phyloP scores from a whole-genome alignment of 2,797 vertebrate species.

The Anguilla obscura region DNA sequence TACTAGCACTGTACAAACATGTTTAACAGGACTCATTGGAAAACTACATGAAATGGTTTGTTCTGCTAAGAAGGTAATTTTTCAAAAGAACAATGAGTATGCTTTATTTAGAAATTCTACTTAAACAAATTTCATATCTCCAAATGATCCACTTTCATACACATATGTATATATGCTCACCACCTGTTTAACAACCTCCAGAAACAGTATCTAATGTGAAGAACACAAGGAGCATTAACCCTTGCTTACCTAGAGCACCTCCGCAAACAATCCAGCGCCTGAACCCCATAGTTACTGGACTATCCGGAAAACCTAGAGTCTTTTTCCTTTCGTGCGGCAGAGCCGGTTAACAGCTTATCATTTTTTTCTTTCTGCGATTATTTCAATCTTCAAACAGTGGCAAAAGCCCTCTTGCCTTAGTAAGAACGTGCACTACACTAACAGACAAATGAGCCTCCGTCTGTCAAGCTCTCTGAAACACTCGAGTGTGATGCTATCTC shows the following conservation, averaged over 20 bases:
- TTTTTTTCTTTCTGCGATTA: neutral
- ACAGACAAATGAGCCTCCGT: neutral
- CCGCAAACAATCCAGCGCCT: constrained; percentile 77
- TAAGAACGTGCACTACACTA: constrained; percentile 4
- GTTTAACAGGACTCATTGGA: neutral
- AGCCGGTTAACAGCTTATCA: neutral
- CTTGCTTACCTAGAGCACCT: constrained; percentile 70
- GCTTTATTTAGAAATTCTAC: neutral
- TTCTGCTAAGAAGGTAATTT: neutral
- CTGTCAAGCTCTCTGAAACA: constrained; percentile 44
- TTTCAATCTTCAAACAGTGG: neutral
- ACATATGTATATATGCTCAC: neutral
- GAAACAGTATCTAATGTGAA: neutral
- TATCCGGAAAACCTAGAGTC: neutral
- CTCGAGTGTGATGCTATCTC: constrained; percentile 64
- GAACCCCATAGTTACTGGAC: constrained; percentile 69
- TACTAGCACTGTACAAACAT: neutral
- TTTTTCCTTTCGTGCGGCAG: neutral
- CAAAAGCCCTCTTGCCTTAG: neutral
- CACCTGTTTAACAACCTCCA: neutral
- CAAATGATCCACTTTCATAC: neutral
- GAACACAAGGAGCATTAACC: neutral
- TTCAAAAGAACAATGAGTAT: neutral
- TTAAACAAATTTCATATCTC: neutral
- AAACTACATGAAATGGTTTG: neutral